Conservation (phyloP, 2,888 invertebrate species). For the Tachina lurida region DNA sequence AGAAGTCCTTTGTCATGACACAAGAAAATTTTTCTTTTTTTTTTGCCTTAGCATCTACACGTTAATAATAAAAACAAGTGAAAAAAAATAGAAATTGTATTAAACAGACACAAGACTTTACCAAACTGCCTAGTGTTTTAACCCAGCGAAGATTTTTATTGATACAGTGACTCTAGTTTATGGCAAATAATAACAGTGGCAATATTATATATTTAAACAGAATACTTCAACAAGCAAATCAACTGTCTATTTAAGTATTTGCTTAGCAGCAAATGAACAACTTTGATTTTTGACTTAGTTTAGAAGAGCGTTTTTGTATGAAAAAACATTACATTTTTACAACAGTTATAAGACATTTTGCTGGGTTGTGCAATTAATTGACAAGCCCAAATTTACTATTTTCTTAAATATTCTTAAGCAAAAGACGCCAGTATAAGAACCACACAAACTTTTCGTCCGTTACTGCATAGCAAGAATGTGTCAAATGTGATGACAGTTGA, state of each 20-base stretch:
- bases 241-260: too few relatives aligned
- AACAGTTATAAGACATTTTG: neutral
- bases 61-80: constrained; percentile 6
- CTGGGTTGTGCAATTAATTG: constrained; percentile 27
- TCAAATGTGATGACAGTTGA: constrained; percentile 77
- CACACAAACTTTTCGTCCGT: constrained; percentile 18
- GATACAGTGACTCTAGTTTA: neutral
- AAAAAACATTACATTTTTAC: too few relatives aligned
- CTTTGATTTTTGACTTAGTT: too few relatives aligned
- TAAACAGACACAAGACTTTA: constrained; percentile 57
- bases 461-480: constrained; percentile 61
- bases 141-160: constrained; percentile 13
- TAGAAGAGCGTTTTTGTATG: too few relatives aligned
- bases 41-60: neutral
- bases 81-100: constrained; percentile 29
- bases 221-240: too few relatives aligned
- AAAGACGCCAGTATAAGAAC: constrained; percentile 1
- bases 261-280: too few relatives aligned
- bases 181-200: neutral
- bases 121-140: neutral
- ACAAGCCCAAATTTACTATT: constrained; percentile 45
- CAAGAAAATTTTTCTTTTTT: constrained; percentile 4
- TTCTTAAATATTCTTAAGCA: constrained; percentile 31
- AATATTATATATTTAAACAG: neutral
- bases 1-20: constrained; percentile 67